Evolutionary conservation across 1,140 invertebrate genomes (phyloP), one percentile per base, ranked within the genome.

Genomic region (Neotoxoptera formosana): DNA sequence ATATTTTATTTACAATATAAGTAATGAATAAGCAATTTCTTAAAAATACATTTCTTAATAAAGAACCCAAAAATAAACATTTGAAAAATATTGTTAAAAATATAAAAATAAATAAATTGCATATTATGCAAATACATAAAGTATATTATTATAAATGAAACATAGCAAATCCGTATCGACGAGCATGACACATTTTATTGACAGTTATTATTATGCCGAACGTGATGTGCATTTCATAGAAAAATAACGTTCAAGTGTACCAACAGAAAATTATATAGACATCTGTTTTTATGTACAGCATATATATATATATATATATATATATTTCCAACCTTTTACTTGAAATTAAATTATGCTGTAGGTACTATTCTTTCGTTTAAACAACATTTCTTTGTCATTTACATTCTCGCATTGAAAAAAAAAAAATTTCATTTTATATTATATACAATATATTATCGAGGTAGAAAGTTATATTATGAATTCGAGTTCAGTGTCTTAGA

Each of bases 121-220:
- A 36, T 36, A 53, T 36, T 53, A 89, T 34, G 2, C 25, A 87
- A 48, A 48, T 87, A 47, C 45, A 20, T 87, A 0, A 83, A 83
- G 53, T 90, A 56, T 51, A 41, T 60, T 45, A 60, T 45, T 60
- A 45, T 45, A 45, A 89, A 56, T 36, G 53, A 90, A 90, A 41
- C 14, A 56, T 60, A 89, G 20, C 6, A 60, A 90, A 60, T 90
- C 34, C 6, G 11, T 90, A 30, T 60, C 45, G 53, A 45, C 11
- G 88, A 45, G 11, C 11, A 89, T 89, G 87, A 36, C n/a, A 90
- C 23, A 90, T 89, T 89, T 25, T 89, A 89, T 89, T 56, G 88
- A 89, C 88, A 89, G 51, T 90, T 60, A 89, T 53, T 53, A 89
- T 36, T 88, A 51, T 30, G 53, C 41, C 23, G 36, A 41, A 90